Evolutionary conservation across 2,113 vertebrate genomes (phyloP), one percentile per base, ranked within the genome.

Genomic region (Ranitomeya imitator): DNA sequence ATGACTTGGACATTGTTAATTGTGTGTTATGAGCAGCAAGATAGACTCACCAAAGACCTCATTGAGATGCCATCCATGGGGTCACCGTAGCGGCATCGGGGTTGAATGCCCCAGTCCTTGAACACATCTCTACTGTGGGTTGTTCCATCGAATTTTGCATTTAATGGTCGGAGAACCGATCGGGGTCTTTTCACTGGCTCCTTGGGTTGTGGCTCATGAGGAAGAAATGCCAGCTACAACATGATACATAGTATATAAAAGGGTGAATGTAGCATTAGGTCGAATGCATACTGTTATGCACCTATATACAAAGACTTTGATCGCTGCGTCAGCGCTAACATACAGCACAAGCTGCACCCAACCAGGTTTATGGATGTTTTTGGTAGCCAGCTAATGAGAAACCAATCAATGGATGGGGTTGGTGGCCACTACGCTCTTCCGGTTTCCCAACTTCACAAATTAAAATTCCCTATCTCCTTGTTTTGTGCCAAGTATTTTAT

Each of bases 41-140:
- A 3, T 26, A 31, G 77, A 7, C 78, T 80, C 83, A 92, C 92
- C 88, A n/a, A 18, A 67, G 85, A 69, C 45, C 83, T 86, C 54
- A 88, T 0, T 4, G 13, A 26, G 82, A 63, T 31, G 60, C 80
- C 89, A 79, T 87, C 55, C 14, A 18, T 26, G 18, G 31, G 60
- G 45, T 90, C 90, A 10, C 90, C 91, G 0, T 16, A 18, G 13
- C 0, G 3, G 37, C 18, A 12, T 1, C 73, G 83, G 16, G 80
- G 83, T 26, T 91, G 87, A 69, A 86, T 12, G 59, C 89, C 80
- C 81, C 91, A 81, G 60, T 90, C 87, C 79, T 90, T 86, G 89
- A 86, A 91, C 76, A 90, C 90, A 11, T 52, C 63, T 86, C 78
- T 92, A 79, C 89, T 90, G n/a, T 71, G 85, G 9, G 87, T 90